Evolutionary conservation across 2,113 vertebrate genomes (phyloP), one percentile per base, ranked within the genome.

Genomic region (Oreochromis aureus): DNA sequence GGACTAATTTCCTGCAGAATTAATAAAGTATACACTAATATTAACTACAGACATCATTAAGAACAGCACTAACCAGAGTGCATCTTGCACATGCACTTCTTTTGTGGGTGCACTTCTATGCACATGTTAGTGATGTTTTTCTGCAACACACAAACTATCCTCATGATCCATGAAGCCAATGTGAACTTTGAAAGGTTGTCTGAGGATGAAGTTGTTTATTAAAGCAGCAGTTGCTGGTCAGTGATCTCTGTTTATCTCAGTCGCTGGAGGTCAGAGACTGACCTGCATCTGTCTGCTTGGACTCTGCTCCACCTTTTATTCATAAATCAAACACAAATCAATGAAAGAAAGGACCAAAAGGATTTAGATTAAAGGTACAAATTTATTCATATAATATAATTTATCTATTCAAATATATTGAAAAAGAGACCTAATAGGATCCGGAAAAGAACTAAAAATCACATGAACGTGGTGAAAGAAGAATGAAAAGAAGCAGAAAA

Each of bases 371-470:
- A 56, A 56, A 56, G 54, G 54, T 56, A 24, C 22, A 12, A 56
- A 56, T 56, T 56, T 24, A 24, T 24, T 24, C 22, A 24, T 24
- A 24, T 24, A 24, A 24, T 24, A 24, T 24, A 24, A 24, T 24
- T 24, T 24, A 24, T 24, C 3, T 24, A 24, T 24, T 24, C n/a
- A 55, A 55, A 55, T 55, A 55, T 55, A 11, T 22, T 24, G 54
- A 55, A 24, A 22, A 55, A 12, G 54, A 55, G 54, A 55, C 10
- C 10, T 6, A 55, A 55, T 55, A 55, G 54, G 54, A 24, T 56
- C n/a, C 0, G 0, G n/a, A 56, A 56, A 12, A 56, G 3, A 56
- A 56, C 10, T 4, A 56, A 56, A 56, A 56, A 6, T 56, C n/a
- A 56, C 24, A 56, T 24, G n/a, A 24, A 24, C 1, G 10, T 12